These are phyloP conservation scores for Trichogramma dendrolimi DNA, from an alignment of 2,888 invertebrate genomes.

Conservation along the genomic window DNA sequence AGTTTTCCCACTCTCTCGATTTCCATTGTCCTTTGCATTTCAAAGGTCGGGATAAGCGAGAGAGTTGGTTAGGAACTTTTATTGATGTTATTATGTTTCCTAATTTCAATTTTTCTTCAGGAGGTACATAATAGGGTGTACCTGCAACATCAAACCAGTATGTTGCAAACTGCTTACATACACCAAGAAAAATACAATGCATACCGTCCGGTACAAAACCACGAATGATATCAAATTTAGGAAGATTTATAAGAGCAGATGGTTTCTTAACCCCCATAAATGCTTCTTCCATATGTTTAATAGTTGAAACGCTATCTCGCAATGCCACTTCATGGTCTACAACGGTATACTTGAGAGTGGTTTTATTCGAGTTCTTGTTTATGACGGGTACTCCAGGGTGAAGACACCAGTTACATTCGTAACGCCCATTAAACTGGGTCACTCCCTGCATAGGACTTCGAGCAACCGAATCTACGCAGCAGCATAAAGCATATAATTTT, in stretches of 20 bases:
- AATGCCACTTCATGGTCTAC: neutral
- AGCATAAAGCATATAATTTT: too few relatives aligned
- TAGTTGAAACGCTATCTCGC: slow-evolving; percentile 1
- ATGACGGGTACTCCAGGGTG: too few relatives aligned
- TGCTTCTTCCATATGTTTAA: neutral
- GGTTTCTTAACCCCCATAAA: slow-evolving; percentile 8
- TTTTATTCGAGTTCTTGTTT: too few relatives aligned
- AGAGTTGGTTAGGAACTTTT: slow-evolving; percentile 16
- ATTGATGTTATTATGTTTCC: slow-evolving; percentile 7
- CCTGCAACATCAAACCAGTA: slow-evolving; percentile 23
- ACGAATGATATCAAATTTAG: slow-evolving; percentile 25
- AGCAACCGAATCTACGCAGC: slow-evolving; percentile 26
- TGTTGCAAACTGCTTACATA: slow-evolving; percentile 18
- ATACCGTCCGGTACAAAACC: too few relatives aligned
- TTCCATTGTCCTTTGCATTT: slow-evolving; percentile 19
- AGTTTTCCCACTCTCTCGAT: too few relatives aligned
- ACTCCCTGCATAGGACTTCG: slow-evolving; percentile 10
- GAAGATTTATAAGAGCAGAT: slow-evolving; percentile 14
- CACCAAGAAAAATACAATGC: slow-evolving; percentile 22
- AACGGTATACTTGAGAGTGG: slow-evolving; percentile 5
- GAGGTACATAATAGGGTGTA: slow-evolving; percentile 2
- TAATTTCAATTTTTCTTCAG: slow-evolving; percentile 4
- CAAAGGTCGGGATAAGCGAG: slow-evolving; percentile 17
- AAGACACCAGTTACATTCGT: slow-evolving; percentile 29
- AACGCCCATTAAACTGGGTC: slow-evolving; percentile 24